Evolutionary conservation across 2,113 vertebrate species (phyloP), one percentile per base, ranked within the genome.

Genomic region (Chelonoidis abingdonii): DNA sequence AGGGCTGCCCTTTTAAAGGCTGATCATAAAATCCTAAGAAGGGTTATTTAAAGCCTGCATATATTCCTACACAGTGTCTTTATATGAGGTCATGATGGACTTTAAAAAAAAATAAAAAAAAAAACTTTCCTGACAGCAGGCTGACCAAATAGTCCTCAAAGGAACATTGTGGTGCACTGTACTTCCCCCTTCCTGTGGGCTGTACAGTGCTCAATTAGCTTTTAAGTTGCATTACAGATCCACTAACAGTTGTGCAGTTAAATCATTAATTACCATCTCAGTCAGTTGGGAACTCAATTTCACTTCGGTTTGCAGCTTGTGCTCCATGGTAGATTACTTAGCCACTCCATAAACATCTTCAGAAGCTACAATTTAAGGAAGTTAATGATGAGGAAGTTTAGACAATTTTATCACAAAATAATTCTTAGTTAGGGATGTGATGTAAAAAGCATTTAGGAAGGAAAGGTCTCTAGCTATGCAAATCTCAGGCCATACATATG

Each of bases 251-350:
- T 97, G 97, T 93, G 96, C 95, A 97, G 96, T 97, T 97, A 98
- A 98, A 98, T 98, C 97, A 97, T 98, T 98, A 97, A 98, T 98
- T 98, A 97, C 97, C 89, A 96, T 97, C 93, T 49, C 92, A 95
- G 96, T 97, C 97, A 93, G 82, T 5, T 97, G 97, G 97, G 97
- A 97, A 97, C 96, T 95, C 96, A 97, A 87, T 98, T 98, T 98
- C 95, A 97, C 96, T 97, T 97, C 95, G 90, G 96, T 97, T 97
- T 97, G 97, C 97, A 98, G 96, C 96, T 98, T 98, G 94, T 96
- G 93, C 86, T 98, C 95, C 86, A 92, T 94, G 96, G 95, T 97
- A 97, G 96, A 97, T 98, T 97, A 97, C 94, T 96, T 97, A 97
- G 96, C 90, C 97, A 97, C 97, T 98, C 97, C 96, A 97, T 97